Evolutionary conservation across 2,113 vertebrate genomes (phyloP).

Genomic region (human (Homo sapiens)): DNA sequence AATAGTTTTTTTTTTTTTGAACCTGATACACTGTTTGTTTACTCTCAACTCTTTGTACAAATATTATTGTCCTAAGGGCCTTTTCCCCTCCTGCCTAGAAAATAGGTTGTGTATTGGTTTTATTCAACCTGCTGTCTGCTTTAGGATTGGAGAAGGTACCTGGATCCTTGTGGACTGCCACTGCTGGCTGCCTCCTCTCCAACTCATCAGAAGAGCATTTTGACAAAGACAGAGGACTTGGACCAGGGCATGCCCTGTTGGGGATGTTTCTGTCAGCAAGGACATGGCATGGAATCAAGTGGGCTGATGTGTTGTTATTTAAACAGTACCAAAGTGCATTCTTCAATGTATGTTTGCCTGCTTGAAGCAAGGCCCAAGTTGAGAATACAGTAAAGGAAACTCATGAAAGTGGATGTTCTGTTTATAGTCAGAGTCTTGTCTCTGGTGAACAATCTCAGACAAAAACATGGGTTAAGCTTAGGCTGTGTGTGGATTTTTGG

Average conservation of each 20-base stretch:
- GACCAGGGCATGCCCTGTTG: background rate
- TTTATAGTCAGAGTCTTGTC: slow-evolving; percentile 30
- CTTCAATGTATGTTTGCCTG: slow-evolving; percentile 48
- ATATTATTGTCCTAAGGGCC: slow-evolving; percentile 3
- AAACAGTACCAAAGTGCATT: slow-evolving; percentile 63
- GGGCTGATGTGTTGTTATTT: slow-evolving; percentile 37
- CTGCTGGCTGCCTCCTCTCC: background rate
- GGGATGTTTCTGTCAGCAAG: slow-evolving; percentile 29
- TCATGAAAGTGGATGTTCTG: slow-evolving; percentile 20
- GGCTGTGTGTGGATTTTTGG: background rate
- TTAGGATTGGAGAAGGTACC: background rate
- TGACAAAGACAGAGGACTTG: slow-evolving; percentile 42
- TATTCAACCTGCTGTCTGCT: slow-evolving; percentile 36
- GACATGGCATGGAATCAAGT: slow-evolving; percentile 28
- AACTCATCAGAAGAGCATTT: background rate
- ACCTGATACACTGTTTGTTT: slow-evolving; percentile 37
- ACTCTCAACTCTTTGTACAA: slow-evolving; percentile 36
- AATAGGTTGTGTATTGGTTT: slow-evolving; percentile 17
- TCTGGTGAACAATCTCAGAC: background rate
- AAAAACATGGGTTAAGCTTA: background rate
- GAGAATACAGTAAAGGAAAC: slow-evolving; percentile 63
- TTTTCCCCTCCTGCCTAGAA: background rate
- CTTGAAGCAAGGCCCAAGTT: slow-evolving; percentile 33
- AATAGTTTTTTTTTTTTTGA: background rate
- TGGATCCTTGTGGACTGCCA: background rate